phyloP scores from a whole-genome alignment of 2,797 vertebrate species.

The Gallinago stenura region DNA sequence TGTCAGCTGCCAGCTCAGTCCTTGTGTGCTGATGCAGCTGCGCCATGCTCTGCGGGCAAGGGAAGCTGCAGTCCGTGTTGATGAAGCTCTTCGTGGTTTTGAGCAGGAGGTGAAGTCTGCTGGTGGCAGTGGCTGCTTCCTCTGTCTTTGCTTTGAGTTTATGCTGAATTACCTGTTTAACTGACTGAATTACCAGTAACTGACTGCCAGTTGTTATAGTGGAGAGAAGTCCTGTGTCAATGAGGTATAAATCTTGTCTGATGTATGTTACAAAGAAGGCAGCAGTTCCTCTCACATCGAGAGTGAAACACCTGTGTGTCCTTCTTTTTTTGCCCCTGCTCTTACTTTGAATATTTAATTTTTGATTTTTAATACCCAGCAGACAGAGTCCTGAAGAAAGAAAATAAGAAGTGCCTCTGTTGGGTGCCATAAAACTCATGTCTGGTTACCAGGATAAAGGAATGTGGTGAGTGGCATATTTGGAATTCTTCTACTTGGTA shows the following conservation, averaged over 20 bases:
- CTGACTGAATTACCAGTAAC: not conserved
- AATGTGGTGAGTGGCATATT: not conserved
- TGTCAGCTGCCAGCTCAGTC: not conserved
- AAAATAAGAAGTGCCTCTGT: not conserved
- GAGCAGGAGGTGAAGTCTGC: not conserved
- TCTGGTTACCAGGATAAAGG: not conserved
- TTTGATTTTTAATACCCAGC: not conserved
- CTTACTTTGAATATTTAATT: not conserved
- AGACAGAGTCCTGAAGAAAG: not conserved
- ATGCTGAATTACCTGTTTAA: not conserved
- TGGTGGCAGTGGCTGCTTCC: not conserved
- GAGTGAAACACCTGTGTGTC: not conserved
- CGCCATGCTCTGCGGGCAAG: accelerated
- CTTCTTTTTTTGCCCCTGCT: not conserved
- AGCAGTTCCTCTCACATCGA: not conserved
- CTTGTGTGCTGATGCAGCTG: accelerated
- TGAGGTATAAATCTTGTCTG: not conserved
- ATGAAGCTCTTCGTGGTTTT: not conserved
- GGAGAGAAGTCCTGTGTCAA: not conserved
- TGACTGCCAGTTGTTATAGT: not conserved
- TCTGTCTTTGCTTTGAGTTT: not conserved
- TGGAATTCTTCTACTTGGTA: not conserved
- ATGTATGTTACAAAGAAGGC: not conserved
- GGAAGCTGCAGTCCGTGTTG: not conserved
- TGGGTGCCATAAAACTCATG: not conserved